A percentile compares a stretch with the other conserved stretches of the same genome.
phyloP scores from a whole-genome alignment of 2,888 invertebrate genomes.

The Eulithis prunata region DNA sequence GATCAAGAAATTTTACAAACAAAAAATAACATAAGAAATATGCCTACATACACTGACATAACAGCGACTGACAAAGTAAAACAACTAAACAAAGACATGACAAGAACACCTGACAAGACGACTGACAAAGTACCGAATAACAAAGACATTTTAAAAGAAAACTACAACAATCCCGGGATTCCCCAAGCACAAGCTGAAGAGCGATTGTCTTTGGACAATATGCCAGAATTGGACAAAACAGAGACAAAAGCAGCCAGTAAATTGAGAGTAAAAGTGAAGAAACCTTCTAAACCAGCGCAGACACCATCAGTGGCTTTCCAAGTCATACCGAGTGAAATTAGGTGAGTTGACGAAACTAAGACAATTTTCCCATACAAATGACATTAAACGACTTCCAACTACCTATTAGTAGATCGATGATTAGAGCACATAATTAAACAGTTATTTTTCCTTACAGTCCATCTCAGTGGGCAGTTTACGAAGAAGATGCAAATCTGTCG shows the following conservation, averaged over 20 bases:
- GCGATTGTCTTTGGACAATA: slow-evolving; percentile 63
- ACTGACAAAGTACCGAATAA: slow-evolving; percentile 39
- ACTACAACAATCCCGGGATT: slow-evolving; percentile 52
- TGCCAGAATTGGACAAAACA: slow-evolving; percentile 57
- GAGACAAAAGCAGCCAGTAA: slow-evolving; percentile 53
- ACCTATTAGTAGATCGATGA: too few species aligned
- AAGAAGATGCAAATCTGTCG: slow-evolving; percentile 67
- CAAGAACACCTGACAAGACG: slow-evolving; percentile 35
- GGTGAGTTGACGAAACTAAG: slow-evolving; percentile 54
- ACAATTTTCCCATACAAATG: not conserved
- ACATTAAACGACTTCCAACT: not conserved
- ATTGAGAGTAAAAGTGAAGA: slow-evolving; percentile 51
- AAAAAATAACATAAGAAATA: slow-evolving; percentile 50
- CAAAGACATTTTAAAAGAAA: slow-evolving; percentile 51
- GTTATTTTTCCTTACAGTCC: slow-evolving; percentile 64
- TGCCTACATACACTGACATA: slow-evolving; percentile 16
- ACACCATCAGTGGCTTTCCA: slow-evolving; percentile 78
- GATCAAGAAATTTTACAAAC: slow-evolving; percentile 53
- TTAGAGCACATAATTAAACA: too few species aligned
- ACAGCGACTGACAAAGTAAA: slow-evolving; percentile 12
- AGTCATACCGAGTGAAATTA: slow-evolving; percentile 80
- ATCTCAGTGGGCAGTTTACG: slow-evolving; percentile 76
- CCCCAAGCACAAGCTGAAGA: slow-evolving; percentile 61
- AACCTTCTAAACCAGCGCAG: slow-evolving; percentile 61
- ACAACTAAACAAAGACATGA: slow-evolving; percentile 27